These are phyloP conservation scores for Aphaenogaster floridana DNA, from an alignment of 1,140 invertebrate genomes.

Conservation along the genomic window DNA sequence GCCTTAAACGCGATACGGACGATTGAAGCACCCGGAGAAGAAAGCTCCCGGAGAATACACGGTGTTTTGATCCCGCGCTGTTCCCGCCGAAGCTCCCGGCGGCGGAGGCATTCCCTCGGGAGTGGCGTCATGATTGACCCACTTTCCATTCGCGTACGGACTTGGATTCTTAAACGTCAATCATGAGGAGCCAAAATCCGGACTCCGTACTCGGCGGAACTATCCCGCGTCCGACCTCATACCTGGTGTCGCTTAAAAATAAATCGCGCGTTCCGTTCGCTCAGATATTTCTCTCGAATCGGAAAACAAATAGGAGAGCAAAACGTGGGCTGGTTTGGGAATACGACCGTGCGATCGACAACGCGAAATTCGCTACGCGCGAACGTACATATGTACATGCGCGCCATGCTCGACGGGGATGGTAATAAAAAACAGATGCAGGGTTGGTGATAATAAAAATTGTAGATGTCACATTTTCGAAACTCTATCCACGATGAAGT, in stretches of 20 bases:
- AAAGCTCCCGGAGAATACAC: not conserved
- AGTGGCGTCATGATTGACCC: conserved; percentile 34
- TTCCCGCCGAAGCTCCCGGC: not conserved
- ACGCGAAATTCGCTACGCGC: conserved; percentile 15
- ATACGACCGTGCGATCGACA: conserved; percentile 1
- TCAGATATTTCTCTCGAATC: conserved; percentile 29
- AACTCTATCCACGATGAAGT: not conserved
- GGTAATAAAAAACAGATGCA: conserved; percentile 16
- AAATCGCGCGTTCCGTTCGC: conserved; percentile 23
- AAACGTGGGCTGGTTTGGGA: conserved; percentile 1
- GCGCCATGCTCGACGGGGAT: not conserved
- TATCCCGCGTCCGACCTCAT: not conserved
- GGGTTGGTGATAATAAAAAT: not conserved
- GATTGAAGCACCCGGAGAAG: not conserved
- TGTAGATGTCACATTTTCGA: not conserved
- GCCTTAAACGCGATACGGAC: not conserved
- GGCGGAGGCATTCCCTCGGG: not conserved
- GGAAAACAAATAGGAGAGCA: conserved; percentile 28
- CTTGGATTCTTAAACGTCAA: conserved; percentile 21
- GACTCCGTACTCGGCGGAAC: not conserved
- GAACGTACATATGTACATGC: not conserved
- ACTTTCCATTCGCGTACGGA: conserved; percentile 3
- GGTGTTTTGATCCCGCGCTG: conserved; percentile 35
- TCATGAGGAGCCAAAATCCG: not conserved
- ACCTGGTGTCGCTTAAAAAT: conserved; percentile 45